These are phyloP conservation scores for Panonychus citri DNA, from an alignment of 1,140 invertebrate species.

Conservation along the genomic window DNA sequence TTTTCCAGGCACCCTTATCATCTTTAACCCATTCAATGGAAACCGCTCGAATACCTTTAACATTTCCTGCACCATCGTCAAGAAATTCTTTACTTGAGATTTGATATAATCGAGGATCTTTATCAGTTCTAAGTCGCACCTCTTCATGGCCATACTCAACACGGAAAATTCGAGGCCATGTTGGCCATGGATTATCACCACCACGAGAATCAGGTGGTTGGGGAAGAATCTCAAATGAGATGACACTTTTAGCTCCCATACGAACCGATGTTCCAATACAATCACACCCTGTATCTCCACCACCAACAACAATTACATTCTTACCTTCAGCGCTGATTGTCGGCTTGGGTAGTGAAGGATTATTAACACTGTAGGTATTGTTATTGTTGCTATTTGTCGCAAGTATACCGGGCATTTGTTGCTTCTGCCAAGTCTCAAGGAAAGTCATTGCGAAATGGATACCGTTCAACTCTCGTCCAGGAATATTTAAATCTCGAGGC, in stretches of 20 bases:
- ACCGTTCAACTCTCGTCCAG: slow-evolving; percentile 56
- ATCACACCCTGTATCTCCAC: slow-evolving; percentile 97
- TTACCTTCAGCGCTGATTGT: slow-evolving; percentile 65
- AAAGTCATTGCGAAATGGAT: slow-evolving; percentile 97
- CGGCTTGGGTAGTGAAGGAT: neutral
- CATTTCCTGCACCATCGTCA: slow-evolving; percentile 66
- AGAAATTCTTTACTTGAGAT: slow-evolving; percentile 85
- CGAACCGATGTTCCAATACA: slow-evolving; percentile 92
- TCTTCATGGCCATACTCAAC: slow-evolving; percentile 98
- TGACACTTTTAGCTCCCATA: slow-evolving; percentile 86
- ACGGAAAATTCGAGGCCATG: slow-evolving; percentile 85
- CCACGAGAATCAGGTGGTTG: slow-evolving; percentile 54
- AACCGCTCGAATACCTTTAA: slow-evolving; percentile 67
- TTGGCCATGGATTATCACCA: slow-evolving; percentile 87
- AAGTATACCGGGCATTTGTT: slow-evolving; percentile 35
- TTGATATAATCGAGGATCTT: slow-evolving; percentile 77
- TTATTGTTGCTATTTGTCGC: too few species aligned
- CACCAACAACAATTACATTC: slow-evolving; percentile 87
- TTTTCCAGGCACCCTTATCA: slow-evolving; percentile 66
- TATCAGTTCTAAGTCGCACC: slow-evolving; percentile 65
- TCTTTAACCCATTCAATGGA: slow-evolving; percentile 82
- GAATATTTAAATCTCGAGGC: slow-evolving; percentile 54
- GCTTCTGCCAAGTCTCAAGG: slow-evolving; percentile 88
- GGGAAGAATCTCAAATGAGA: slow-evolving; percentile 90
- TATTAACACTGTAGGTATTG: neutral